Base-by-base conservation (phyloP, 2,113 vertebrate genomes). In the Ameiurus melas region DNA sequence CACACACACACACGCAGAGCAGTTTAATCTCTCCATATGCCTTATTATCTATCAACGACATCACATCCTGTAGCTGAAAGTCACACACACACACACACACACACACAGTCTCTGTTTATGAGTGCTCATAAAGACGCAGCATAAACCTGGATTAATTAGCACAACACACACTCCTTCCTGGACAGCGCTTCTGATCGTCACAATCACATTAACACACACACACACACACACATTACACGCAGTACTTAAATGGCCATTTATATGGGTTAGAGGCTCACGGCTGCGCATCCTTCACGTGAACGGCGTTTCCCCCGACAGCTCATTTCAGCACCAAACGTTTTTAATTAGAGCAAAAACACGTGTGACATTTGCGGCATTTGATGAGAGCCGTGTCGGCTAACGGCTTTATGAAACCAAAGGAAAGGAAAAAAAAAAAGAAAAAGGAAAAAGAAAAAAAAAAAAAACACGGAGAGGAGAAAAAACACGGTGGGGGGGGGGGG, bases 221-320 rank as follows among this genome's bases (percentile, higher is more conserved):
- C 43, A 97, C 97, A 97, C 97, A 97, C 97, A 97, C 98, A 98
- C 97, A 99, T 98, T 99, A 99, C 97, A 97, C 97, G 93, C 96
- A 97, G 96, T 97, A 97, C 97, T 99, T 99, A 99, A 99, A 99
- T 95, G 95, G 97, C 97, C 97, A 99, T 99, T 99, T 99, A 99
- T 99, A 99, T 98, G 97, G 98, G 99, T 99, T 99, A 99, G 97
- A 97, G 97, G 97, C 98, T 98, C 98, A 98, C 95, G 97, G 96
- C 91, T 95, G 94, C 95, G 95, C 98, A 99, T 99, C 97, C 96
- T 91, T 99, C 98, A 98, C 97, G 97, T 98, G 98, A 98, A 99
- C 98, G 98, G 94, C 97, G 97, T 96, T 98, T 77, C 96, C 96
- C 57, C 94, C 97, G 98, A 99, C 98, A 99, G 97, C 97, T 97